Evolutionary conservation across 2,888 invertebrate species (phyloP), one percentile per base, ranked within the genome.

Genomic region (Carpatolechia fugitivella): DNA sequence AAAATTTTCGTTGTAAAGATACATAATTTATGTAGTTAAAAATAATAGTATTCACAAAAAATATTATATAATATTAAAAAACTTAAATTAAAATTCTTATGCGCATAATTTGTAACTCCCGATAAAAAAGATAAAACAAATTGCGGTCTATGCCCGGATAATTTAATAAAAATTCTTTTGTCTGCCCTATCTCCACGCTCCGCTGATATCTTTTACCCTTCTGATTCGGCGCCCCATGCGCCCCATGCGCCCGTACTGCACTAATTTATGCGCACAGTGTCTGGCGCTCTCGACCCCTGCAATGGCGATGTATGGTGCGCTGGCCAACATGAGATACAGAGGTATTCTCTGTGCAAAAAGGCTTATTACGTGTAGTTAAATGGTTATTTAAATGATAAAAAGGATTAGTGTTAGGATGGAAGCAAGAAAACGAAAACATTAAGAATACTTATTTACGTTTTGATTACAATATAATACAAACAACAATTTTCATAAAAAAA

Each of bases 201-300:
- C 70, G 69, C 11, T 18, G 24, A 13, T 36, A 61, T 81, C 79
- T 73, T n/a, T 58, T 76, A 56, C 67, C 72, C 78, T 77, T 75
- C 74, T 74, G 69, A 68, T 65, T 67, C 70, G 71, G 72, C 68
- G 72, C 65, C 54, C 47, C 29, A 13, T 7, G 14, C 16, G 5
- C 31, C 72, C 68, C 72, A 61, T 3, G 16, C 18, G n/a, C 18
- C 18, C 61, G 59, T 57, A 60, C 59, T 66, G 60, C 68, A 67
- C 74, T 83, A 85, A 87, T 86, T 87, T 85, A 87, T 85, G 81
- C 82, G 78, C 60, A 68, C 70, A 70, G 63, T 70, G 83, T 82
- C 81, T 82, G 77, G 70, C 33, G 18, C 6, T 7, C 29, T 16
- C 18, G 29, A 5, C 16, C 50, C 38, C 13, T 8, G 24, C 3